Evolutionary conservation across 2,113 vertebrate genomes (phyloP).

Genomic region (Canis aureus): DNA sequence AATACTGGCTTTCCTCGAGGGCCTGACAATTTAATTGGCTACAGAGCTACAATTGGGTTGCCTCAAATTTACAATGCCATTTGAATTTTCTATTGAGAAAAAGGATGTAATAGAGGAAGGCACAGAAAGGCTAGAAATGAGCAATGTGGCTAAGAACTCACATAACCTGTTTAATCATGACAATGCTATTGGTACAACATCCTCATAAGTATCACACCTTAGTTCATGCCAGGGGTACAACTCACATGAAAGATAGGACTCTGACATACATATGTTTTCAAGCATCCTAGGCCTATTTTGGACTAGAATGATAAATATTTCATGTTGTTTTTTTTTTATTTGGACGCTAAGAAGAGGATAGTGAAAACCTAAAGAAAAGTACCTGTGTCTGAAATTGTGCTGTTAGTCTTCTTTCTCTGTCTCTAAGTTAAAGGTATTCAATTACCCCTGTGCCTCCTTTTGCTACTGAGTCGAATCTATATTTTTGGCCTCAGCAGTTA

Average conservation of each 20-base stretch:
- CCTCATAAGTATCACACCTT: not conserved
- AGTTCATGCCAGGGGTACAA: not conserved
- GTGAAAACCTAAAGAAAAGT: constrained; percentile 30
- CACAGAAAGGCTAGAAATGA: not conserved
- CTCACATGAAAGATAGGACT: constrained; percentile 43
- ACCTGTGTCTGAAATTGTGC: not conserved
- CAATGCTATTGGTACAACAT: constrained; percentile 1
- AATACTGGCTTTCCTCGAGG: not conserved
- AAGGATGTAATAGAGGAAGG: not conserved
- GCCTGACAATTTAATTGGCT: constrained; percentile 24
- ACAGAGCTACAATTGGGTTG: not conserved
- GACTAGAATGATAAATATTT: constrained; percentile 10
- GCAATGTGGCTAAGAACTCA: constrained; percentile 16
- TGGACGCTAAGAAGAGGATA: constrained; percentile 22
- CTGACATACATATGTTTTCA: not conserved
- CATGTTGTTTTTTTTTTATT: constrained; percentile 28
- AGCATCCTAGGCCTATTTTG: constrained; percentile 19
- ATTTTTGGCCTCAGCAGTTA: not conserved
- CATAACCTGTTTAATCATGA: constrained; percentile 46
- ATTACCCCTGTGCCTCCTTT: not conserved
- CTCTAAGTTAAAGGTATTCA: not conserved
- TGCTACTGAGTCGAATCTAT: constrained; percentile 37
- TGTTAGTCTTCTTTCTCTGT: not conserved
- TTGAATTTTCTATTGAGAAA: constrained; percentile 44
- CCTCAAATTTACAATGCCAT: constrained; percentile 27